Conservation (phyloP, 2,888 invertebrate species). For the Beris chalybata region DNA sequence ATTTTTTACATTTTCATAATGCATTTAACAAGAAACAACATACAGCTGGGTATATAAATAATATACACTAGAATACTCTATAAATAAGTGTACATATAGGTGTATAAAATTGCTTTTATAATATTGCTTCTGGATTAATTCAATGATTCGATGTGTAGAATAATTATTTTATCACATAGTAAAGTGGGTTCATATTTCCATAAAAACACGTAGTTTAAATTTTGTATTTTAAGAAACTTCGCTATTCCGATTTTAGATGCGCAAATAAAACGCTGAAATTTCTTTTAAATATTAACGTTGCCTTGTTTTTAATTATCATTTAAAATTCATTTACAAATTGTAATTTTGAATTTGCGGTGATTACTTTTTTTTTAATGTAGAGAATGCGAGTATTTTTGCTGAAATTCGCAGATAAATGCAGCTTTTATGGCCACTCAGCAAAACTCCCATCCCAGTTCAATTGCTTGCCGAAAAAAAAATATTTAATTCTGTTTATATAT, state of each 20-base stretch:
- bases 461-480: constrained; percentile 24
- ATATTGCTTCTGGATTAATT: constrained; percentile 27
- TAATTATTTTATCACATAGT: no score
- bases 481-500: no score
- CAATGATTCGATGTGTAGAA: constrained; percentile 35
- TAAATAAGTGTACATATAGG: constrained; percentile 5
- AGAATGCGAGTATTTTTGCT: constrained; percentile 4
- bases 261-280: no score
- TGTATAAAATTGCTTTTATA: constrained; percentile 32
- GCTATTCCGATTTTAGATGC: no score
- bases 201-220: no score
- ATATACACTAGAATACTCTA: not conserved
- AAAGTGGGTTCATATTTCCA: no score
- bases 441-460: constrained; percentile 34
- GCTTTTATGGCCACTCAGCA: constrained; percentile 34
- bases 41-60: constrained; percentile 4
- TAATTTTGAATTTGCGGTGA: not conserved
- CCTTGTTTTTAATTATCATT: no score
- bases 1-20: no score
- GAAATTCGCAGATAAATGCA: constrained; percentile 1
- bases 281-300: no score
- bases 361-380: constrained; percentile 27
- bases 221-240: no score
- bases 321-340: no score
- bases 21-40: not conserved